Conservation (phyloP, 1,140 invertebrate genomes). For the Tetramorium alpestre region DNA sequence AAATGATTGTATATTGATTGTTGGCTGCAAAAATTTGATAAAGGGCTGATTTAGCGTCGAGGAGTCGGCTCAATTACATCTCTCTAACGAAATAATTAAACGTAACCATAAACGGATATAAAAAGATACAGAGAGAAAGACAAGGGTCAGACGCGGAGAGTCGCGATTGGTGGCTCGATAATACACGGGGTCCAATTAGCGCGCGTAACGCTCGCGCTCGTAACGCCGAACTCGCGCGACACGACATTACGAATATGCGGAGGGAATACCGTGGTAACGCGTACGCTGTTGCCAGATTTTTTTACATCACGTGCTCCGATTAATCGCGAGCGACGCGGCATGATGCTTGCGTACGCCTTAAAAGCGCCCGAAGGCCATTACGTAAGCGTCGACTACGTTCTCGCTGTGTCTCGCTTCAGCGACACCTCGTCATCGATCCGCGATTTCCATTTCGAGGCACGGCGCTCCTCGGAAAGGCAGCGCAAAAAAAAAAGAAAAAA, state of each 20-base stretch:
- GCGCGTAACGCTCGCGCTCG: constrained; percentile 47
- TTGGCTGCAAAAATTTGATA: neutral
- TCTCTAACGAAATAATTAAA: constrained; percentile 8
- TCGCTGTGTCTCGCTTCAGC: constrained; percentile 21
- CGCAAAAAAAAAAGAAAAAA: neutral
- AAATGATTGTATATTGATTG: neutral
- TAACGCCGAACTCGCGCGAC: constrained; percentile 45
- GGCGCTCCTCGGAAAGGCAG: neutral
- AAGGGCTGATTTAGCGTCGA: neutral
- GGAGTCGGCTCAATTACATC: neutral
- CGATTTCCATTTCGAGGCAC: constrained; percentile 36
- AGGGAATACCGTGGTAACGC: constrained; percentile 6
- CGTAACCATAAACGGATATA: neutral
- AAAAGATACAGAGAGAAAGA: constrained; percentile 1
- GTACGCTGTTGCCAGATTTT: constrained; percentile 67
- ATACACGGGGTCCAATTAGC: constrained; percentile 57
- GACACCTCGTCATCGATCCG: constrained; percentile 37
- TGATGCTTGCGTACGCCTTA: constrained; percentile 62
- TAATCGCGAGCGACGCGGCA: constrained; percentile 55
- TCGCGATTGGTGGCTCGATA: constrained; percentile 46
- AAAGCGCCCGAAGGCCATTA: constrained; percentile 60
- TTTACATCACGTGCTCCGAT: constrained; percentile 66
- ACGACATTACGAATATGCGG: constrained; percentile 52
- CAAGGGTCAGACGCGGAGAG: neutral
- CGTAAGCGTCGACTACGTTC: constrained; percentile 53